Evolutionary conservation across 1,140 invertebrate species (phyloP).

Genomic region (Scaptodrosophila lebanonensis): DNA sequence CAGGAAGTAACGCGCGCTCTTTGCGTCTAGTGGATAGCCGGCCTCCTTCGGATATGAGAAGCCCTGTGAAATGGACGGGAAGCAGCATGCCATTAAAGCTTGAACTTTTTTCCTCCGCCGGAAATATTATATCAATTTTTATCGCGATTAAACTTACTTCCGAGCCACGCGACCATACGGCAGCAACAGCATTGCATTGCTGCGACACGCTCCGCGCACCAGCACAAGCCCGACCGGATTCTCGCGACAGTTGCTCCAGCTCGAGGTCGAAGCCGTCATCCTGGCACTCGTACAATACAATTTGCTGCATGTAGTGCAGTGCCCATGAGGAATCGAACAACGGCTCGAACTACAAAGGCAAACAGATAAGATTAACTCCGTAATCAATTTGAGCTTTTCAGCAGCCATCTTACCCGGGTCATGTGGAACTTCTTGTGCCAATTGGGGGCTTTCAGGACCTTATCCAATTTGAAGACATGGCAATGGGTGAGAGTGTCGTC

Average conservation of each 20-base stretch:
- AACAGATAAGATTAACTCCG: no score
- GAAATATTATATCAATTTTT: neutral
- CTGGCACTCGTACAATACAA: conserved; percentile 83
- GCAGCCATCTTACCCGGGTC: conserved; percentile 76
- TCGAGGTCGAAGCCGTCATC: conserved; percentile 78
- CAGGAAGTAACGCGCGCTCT: conserved; percentile 80
- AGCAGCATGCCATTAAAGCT: no score
- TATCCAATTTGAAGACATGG: conserved; percentile 80
- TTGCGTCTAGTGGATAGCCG: conserved; percentile 81
- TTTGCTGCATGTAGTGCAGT: conserved; percentile 81
- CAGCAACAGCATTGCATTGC: conserved; percentile 82
- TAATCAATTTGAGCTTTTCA: neutral
- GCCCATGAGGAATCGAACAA: conserved; percentile 79
- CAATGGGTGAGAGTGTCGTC: conserved; percentile 82
- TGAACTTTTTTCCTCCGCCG: neutral
- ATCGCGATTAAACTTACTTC: no score
- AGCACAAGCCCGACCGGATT: conserved; percentile 80
- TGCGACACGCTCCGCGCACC: conserved; percentile 78
- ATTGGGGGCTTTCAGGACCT: no score
- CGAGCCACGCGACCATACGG: conserved; percentile 82
- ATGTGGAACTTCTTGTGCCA: conserved; percentile 81
- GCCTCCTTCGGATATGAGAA: conserved; percentile 83
- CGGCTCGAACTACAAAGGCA: conserved; percentile 80
- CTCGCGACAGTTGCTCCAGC: conserved; percentile 78
- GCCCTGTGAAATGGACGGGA: conserved; percentile 78